Evolutionary conservation across 2,113 vertebrate genomes (phyloP).

Genomic region (Falco punctatus): DNA sequence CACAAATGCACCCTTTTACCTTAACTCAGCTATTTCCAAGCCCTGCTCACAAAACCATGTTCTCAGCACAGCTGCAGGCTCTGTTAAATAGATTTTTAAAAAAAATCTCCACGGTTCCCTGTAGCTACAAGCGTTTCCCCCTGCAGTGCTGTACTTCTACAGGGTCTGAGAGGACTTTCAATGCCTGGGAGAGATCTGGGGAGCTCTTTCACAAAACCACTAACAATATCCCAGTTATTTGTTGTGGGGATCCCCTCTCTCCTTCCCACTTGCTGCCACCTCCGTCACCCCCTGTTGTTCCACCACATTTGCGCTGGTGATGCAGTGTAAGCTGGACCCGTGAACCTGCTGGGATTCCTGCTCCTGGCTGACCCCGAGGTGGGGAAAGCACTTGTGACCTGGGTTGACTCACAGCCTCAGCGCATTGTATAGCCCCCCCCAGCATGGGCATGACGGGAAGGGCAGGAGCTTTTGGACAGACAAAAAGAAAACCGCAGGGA

Average conservation of each 20-base stretch:
- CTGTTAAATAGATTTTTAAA: neutral
- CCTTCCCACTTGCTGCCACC: neutral
- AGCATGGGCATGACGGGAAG: neutral
- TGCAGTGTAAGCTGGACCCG: rapidly evolving
- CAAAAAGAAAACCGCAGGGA: neutral
- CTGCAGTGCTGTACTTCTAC: neutral
- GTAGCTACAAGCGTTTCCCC: neutral
- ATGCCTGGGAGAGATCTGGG: neutral
- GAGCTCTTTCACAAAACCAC: neutral
- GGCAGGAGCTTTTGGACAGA: neutral
- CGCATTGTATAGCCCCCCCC: rapidly evolving
- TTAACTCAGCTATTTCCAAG: neutral
- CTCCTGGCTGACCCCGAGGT: neutral
- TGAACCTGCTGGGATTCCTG: neutral
- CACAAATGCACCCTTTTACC: neutral
- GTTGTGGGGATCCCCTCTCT: neutral
- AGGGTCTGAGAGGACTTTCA: rapidly evolving
- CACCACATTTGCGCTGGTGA: neutral
- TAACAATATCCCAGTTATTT: neutral
- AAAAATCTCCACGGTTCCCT: neutral
- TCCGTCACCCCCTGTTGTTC: neutral
- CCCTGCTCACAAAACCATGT: neutral
- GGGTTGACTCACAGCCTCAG: neutral
- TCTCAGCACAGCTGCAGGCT: neutral
- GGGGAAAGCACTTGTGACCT: neutral